Evolutionary conservation across 1,140 invertebrate species (phyloP), one percentile per base, ranked within the genome.

Genomic region (Drosophila gunungcola): DNA sequence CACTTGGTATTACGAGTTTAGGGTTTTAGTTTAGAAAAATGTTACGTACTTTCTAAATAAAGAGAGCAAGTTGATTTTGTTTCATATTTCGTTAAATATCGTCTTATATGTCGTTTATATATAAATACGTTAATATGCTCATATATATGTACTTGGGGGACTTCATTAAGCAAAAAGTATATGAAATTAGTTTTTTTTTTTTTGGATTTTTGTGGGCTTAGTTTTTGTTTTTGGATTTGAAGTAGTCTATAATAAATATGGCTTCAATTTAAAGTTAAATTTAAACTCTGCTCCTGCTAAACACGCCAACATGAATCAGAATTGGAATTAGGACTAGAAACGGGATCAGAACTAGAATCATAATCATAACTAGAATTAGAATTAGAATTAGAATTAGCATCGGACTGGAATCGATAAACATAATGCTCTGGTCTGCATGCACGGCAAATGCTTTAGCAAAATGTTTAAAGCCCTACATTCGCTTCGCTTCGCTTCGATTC

Each of bases 21-120:
- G 27, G 46, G 12, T 75, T 76, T 77, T 84, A 80, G 81, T 78
- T 85, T 82, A 88, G 78, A 86, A 86, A 85, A 86, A 76, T 78
- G 58, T 86, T 86, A 76, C 69, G 62, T 84, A 84, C 81, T 53
- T 86, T 86, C 83, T 86, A 86, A 86, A 86, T 86, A 79, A 86
- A 82, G 82, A 86, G 82, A 86, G 82, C 83, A 86, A 86, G 65
- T 86, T 76, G 43, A 38, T 73, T 80, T 79, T 79, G 32, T 62
- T 76, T 65, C 49, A 57, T 79, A 68, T 80, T 80, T 70, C 36
- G 49, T 70, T 83, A 79, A 83, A 83, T 83, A 79, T 83, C 58
- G 49, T 80, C 72, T 78, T 69, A 68, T 68, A 70, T 70, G 60
- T 75, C 65, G 21, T 78, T 69, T 70, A 73, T 74, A 64, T 73